Base-by-base conservation (phyloP, 1,140 invertebrate species). In the Bathynomus jamesi region DNA sequence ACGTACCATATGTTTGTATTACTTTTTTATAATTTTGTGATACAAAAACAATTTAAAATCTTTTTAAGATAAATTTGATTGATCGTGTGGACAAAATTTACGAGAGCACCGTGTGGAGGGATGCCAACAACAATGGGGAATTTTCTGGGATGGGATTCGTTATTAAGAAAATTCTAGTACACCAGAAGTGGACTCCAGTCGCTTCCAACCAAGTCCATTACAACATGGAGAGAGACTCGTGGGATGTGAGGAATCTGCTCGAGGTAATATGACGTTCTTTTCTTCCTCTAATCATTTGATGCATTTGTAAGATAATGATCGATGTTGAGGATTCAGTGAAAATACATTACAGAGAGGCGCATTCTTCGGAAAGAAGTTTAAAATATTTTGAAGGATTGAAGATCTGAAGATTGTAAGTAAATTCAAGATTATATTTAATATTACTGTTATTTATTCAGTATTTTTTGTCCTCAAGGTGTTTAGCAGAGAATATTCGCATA, bases 1-100 rank as follows among this genome's bases (percentile, higher is more conserved):
- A n/a, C n/a, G n/a, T n/a, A n/a, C n/a, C n/a, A n/a, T n/a, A n/a
- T n/a, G n/a, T n/a, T n/a, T n/a, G n/a, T n/a, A n/a, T n/a, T n/a
- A n/a, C n/a, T n/a, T n/a, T n/a, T n/a, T n/a, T n/a, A n/a, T n/a
- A n/a, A n/a, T n/a, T n/a, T n/a, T n/a, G n/a, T n/a, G n/a, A n/a
- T n/a, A n/a, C n/a, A n/a, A n/a, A n/a, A n/a, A n/a, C n/a, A n/a
- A n/a, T n/a, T n/a, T n/a, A n/a, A n/a, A n/a, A n/a, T n/a, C n/a
- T n/a, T n/a, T n/a, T n/a, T n/a, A n/a, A 95, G 91, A 95, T 96
- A 79, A 95, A 92, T 80, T 84, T 96, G 24, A 96, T 96, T 72
- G 94, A 96, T 82, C 85, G 94, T 21, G 93, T 96, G 27, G 93
- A 96, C 80, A 95, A 94, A 84, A 95, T 96, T 73, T 96, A 95